Percentiles rank a stretch among this genome's conserved stretches.
phyloP scores from a whole-genome alignment of 2,113 vertebrate genomes.

The Percopsis transmontana region DNA sequence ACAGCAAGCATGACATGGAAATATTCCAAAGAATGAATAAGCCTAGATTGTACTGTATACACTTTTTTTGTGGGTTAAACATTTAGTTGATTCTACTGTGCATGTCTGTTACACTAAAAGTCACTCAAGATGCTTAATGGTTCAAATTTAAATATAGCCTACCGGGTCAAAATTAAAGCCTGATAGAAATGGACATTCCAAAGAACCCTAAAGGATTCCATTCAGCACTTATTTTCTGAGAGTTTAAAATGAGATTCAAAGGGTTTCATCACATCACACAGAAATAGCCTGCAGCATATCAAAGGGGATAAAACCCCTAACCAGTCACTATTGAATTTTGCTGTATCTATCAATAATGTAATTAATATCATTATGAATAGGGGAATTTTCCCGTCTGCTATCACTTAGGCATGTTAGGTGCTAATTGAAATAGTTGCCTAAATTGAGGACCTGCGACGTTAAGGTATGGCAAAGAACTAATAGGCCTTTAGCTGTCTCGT shows the following conservation, averaged over 20 bases:
- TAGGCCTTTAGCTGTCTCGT: neutral
- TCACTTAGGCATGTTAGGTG: slow-evolving; percentile 49
- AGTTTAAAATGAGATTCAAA: slow-evolving; percentile 1
- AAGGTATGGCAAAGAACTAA: neutral
- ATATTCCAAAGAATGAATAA: no score
- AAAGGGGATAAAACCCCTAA: slow-evolving; percentile 42
- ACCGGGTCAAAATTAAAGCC: no score
- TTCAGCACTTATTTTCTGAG: neutral
- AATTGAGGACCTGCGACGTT: slow-evolving; percentile 9
- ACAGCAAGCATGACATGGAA: no score
- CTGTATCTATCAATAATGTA: slow-evolving; percentile 50
- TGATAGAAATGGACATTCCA: no score
- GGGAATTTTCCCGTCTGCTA: slow-evolving; percentile 33
- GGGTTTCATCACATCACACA: slow-evolving; percentile 29
- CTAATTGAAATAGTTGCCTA: slow-evolving; percentile 63
- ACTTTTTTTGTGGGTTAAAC: no score
- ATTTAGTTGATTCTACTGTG: no score
- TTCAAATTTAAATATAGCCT: no score
- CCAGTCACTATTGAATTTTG: slow-evolving; percentile 44
- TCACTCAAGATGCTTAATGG: no score
- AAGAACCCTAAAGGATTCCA: neutral
- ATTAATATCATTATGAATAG: slow-evolving; percentile 66
- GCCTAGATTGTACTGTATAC: no score
- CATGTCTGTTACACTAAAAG: no score
- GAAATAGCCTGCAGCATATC: slow-evolving; percentile 30